Conservation (phyloP, 2,888 invertebrate genomes). For the Mamestra brassicae region DNA sequence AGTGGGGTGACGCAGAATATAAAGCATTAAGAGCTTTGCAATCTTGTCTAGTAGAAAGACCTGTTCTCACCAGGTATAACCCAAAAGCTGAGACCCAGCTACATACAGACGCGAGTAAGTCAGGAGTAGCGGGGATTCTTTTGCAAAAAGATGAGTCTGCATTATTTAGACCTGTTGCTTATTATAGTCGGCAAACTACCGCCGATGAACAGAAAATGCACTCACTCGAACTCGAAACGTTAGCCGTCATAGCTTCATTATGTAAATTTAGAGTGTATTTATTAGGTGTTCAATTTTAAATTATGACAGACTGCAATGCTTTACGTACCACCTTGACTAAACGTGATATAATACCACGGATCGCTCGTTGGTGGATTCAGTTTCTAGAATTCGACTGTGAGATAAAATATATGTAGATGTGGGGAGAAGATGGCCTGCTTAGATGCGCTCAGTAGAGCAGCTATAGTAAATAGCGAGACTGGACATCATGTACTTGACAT, state of each 20-base stretch:
- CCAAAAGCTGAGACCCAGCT: background rate
- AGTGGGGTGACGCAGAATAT: background rate
- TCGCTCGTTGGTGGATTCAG: conserved; percentile 46
- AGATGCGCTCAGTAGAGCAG: conserved; percentile 67
- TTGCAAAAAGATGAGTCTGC: background rate
- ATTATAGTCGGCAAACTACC: background rate
- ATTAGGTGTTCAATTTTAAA: conserved; percentile 7
- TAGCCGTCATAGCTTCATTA: conserved; percentile 58
- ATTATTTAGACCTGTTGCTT: background rate
- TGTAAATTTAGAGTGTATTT: conserved; percentile 54
- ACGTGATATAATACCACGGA: conserved; percentile 29
- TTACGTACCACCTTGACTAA: conserved; percentile 14
- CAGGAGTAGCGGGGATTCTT: background rate
- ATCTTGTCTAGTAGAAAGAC: no score
- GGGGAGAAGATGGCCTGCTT: conserved; percentile 64
- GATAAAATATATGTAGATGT: conserved; percentile 63
- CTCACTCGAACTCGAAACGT: conserved; percentile 59
- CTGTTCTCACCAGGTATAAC: background rate
- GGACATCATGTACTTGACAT: background rate
- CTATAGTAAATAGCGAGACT: conserved; percentile 8
- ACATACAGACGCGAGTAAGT: background rate
- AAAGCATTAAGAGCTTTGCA: no score
- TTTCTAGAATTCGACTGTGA: conserved; percentile 67
- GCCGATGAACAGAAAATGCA: conserved; percentile 13
- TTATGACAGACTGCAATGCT: conserved; percentile 3